Evolutionary conservation across 2,113 vertebrate genomes (phyloP), one percentile per base, ranked within the genome.

Genomic region (Cyanoramphus novaezelandiae): DNA sequence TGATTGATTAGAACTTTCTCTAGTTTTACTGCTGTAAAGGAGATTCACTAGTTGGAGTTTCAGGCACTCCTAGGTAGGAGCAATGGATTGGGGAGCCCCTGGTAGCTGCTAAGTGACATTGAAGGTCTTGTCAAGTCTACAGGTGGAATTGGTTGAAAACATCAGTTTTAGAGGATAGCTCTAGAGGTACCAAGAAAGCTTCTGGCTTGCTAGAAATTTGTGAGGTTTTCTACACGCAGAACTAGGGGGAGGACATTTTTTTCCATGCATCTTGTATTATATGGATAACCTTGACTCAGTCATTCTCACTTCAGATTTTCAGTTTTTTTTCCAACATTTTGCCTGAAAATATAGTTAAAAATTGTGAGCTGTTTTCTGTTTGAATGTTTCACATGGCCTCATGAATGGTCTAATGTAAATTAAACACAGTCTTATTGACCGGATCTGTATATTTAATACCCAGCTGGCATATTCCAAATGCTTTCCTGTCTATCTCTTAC

Each of bases 1-100:
- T 17, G 1, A 60, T 62, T 23, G 13, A 6, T 44, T 75, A 41
- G 15, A 55, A 21, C 27, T 55, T 62, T 55, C 6, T 25, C 23
- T 44, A 24, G 4, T 62, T 80, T 80, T 49, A 68, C 46, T 47
- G 19, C 46, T 47, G 28, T 20, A 75, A 75, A 69, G 28, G 20
- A 50, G 33, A 4, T 7, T 80, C 5, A 4, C 10, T 44, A 0
- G 0, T 19, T 0, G 0, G 17, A 17, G 53, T 35, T 74, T 19
- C 33, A 43, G 27, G 25, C 17, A 50, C 10, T 49, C 29, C 35
- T n/a, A 28, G 2, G 11, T 68, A 24, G 28, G 8, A 85, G 7
- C 28, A 37, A 6, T 17, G 43, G 11, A 3, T 1, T 57, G 12
- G 37, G 33, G 43, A 57, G 2, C 17, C 28, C 11, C 33, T 39